phyloP scores from a whole-genome alignment of 2,888 invertebrate species.

The Drosophila anomelani region DNA sequence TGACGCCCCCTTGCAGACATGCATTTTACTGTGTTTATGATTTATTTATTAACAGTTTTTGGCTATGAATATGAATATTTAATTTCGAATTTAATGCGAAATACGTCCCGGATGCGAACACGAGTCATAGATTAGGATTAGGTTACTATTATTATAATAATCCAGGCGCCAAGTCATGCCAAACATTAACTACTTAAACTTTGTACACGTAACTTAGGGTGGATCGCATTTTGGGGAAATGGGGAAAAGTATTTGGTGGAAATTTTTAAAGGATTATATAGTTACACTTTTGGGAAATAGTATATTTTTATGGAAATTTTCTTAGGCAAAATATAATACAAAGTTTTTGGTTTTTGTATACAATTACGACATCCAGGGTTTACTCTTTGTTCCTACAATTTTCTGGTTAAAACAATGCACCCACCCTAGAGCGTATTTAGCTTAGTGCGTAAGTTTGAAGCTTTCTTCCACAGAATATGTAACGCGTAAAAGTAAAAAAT shows the following conservation, averaged over 20 bases:
- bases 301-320: not conserved
- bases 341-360: not conserved
- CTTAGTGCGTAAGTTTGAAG: conserved; percentile 40
- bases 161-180: conserved; percentile 29
- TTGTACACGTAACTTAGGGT: conserved; percentile 22
- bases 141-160: conserved; percentile 21
- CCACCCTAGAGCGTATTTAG: conserved; percentile 28
- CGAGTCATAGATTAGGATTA: conserved; percentile 41
- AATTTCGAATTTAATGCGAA: conserved; percentile 53
- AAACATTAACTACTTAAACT: conserved; percentile 36
- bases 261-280: not conserved
- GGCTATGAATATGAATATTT: conserved; percentile 62
- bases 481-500: conserved; percentile 31
- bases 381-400: conserved; percentile 6
- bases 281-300: not conserved
- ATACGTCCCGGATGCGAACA: conserved; percentile 60
- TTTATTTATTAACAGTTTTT: conserved; percentile 55
- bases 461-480: conserved; percentile 38
- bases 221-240: conserved; percentile 1
- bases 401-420: not conserved
- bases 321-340: conserved; percentile 8
- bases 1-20: conserved; percentile 44
- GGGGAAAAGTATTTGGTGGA: not conserved
- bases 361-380: not conserved
- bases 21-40: conserved; percentile 40